Evolutionary conservation across 2,888 invertebrate species (phyloP).

Genomic region (Leuctra nigra): DNA sequence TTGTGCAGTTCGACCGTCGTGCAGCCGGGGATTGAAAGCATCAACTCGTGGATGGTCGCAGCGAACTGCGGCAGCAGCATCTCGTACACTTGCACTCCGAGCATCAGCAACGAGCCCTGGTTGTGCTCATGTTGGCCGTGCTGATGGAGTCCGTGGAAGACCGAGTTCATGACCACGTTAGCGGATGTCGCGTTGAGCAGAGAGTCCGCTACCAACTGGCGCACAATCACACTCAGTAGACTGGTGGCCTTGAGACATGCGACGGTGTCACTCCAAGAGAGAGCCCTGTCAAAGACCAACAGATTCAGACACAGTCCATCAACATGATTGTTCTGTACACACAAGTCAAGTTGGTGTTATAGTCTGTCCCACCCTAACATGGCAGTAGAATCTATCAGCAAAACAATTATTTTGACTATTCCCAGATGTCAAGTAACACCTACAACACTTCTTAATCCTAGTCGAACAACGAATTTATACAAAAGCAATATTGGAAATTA

Average conservation of each 20-base stretch:
- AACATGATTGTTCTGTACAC: no score
- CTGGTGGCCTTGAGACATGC: constrained; percentile 74
- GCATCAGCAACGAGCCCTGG: constrained; percentile 67
- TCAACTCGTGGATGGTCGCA: constrained; percentile 54
- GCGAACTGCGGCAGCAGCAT: constrained; percentile 70
- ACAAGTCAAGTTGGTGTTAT: no score
- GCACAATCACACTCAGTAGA: constrained; percentile 63
- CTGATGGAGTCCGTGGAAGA: constrained; percentile 70
- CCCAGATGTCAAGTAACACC: no score
- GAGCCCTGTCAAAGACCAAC: constrained; percentile 48
- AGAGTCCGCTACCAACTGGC: constrained; percentile 56
- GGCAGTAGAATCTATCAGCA: no score
- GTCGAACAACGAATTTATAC: no score
- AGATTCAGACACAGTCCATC: constrained; percentile 15
- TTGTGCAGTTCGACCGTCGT: constrained; percentile 74
- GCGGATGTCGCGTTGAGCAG: constrained; percentile 60
- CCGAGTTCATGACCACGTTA: constrained; percentile 65
- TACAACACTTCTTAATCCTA: no score
- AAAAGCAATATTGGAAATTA: no score
- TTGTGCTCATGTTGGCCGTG: constrained; percentile 90
- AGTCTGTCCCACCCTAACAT: no score
- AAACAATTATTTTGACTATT: no score
- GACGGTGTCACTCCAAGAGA: constrained; percentile 83
- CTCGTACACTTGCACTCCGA: constrained; percentile 84
- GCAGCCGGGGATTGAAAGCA: constrained; percentile 77